These are phyloP conservation scores for Lamellibrachia luymesi DNA, from an alignment of 1,140 invertebrate genomes.

Conservation along the genomic window DNA sequence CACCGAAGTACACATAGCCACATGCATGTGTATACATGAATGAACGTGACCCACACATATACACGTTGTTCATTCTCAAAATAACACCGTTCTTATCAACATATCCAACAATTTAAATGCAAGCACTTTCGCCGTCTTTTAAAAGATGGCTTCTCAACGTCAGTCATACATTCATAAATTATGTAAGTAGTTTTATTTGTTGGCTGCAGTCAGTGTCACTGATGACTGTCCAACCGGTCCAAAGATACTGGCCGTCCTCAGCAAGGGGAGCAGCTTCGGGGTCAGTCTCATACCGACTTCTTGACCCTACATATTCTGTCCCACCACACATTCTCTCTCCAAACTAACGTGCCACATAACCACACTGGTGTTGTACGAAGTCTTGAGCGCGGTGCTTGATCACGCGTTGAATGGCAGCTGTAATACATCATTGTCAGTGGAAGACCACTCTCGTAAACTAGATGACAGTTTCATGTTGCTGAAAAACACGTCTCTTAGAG, in stretches of 20 bases:
- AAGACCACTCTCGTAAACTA: too few relatives aligned
- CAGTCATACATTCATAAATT: background rate
- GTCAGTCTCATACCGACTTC: background rate
- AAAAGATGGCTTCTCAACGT: too few relatives aligned
- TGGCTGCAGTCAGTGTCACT: background rate
- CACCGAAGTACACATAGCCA: background rate
- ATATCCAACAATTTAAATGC: too few relatives aligned
- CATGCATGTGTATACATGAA: background rate
- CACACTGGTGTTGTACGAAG: background rate
- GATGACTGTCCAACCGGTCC: background rate
- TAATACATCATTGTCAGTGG: too few relatives aligned
- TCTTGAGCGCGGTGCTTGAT: background rate
- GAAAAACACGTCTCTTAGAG: too few relatives aligned
- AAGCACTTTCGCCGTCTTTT: too few relatives aligned
- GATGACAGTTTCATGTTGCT: too few relatives aligned
- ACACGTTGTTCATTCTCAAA: too few relatives aligned
- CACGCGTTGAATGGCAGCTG: background rate
- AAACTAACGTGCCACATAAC: background rate
- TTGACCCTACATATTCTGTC: background rate
- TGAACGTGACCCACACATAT: background rate
- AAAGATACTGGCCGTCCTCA: background rate
- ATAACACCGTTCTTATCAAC: too few relatives aligned
- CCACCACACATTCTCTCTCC: background rate
- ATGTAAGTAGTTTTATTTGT: background rate
- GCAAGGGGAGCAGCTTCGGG: constrained; percentile 7